These are phyloP conservation scores for Oryzias celebensis DNA, from an alignment of 2,113 vertebrate species.

Conservation along the genomic window DNA sequence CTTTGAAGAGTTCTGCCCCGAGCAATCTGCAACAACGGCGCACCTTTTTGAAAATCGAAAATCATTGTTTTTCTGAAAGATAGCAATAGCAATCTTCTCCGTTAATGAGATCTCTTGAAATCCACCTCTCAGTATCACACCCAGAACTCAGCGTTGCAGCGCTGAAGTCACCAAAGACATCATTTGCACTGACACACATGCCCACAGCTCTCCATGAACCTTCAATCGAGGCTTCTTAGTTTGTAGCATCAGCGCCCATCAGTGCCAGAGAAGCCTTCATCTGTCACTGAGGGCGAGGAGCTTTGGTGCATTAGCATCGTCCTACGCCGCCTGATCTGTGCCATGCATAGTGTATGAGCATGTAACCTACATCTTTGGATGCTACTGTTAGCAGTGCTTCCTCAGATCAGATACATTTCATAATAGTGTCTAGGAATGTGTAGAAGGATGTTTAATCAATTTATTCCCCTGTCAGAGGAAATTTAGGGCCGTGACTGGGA, in stretches of 20 bases:
- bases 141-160: background rate
- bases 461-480: slow-evolving; percentile 29
- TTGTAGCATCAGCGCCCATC: background rate
- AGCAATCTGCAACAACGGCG: no score
- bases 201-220: slow-evolving; percentile 1
- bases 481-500: slow-evolving; percentile 33
- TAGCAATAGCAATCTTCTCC: background rate
- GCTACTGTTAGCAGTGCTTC: slow-evolving; percentile 32
- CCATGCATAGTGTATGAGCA: slow-evolving; percentile 54
- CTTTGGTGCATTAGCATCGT: slow-evolving; percentile 22
- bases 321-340: slow-evolving; percentile 26
- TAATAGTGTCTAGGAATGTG: slow-evolving; percentile 16
- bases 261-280: slow-evolving; percentile 23
- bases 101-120: background rate
- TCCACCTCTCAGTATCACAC: background rate
- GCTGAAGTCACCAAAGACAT: slow-evolving; percentile 11
- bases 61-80: background rate
- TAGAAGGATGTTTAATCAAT: slow-evolving; percentile 27
- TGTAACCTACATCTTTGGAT: slow-evolving; percentile 55
- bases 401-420: slow-evolving; percentile 31
- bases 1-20: no score
- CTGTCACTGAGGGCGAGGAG: slow-evolving; percentile 32
- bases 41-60: no score
- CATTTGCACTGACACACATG: slow-evolving; percentile 13
- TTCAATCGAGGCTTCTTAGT: background rate